Evolutionary conservation across 2,888 invertebrate species (phyloP), one percentile per base, ranked within the genome.

Genomic region (Ferrisia virgata): DNA sequence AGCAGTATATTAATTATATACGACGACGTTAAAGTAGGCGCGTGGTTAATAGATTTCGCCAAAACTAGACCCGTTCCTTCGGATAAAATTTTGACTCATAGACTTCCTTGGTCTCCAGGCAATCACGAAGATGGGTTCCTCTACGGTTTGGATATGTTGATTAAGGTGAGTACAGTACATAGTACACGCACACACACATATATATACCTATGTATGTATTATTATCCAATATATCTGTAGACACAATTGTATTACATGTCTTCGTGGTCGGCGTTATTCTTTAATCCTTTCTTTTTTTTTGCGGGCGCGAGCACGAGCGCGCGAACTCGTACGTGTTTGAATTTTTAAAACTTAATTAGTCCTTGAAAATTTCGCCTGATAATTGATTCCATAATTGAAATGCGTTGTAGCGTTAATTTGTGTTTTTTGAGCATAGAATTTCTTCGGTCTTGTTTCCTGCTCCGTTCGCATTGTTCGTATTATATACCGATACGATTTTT

Each of bases 41-140:
- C 94, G 8, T 99, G 98, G 98, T 91, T 99, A 86, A 99, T 99
- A 86, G 99, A 99, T 89, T 99, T 99, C 88, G 98, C 97, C 79
- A 99, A 99, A 88, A 96, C 97, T 0, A 91, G 94, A 83, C 91
- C 91, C 82, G 90, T 97, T 78, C 93, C 95, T 0, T 91, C 92
- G 28, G 93, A 93, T 11, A 87, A 91, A 31, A 90, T 89, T 80
- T 91, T 98, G 18, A 92, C 93, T 86, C 99, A 99, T 88, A 91
- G 96, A 85, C 90, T 91, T 8, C 90, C 92, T 15, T 99, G 98
- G 99, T 88, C 91, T 85, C 93, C 95, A 86, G 98, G 98, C n/a
- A 99, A 98, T 89, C 95, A 96, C 88, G 98, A 99, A 89, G 98
- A 99, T 89, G 99, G 99, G 8, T 94, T 97, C 87, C 91, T 99